Evolutionary conservation across 2,797 vertebrate genomes (phyloP), one percentile per base, ranked within the genome.

Genomic region (Eidolon dupreanum): DNA sequence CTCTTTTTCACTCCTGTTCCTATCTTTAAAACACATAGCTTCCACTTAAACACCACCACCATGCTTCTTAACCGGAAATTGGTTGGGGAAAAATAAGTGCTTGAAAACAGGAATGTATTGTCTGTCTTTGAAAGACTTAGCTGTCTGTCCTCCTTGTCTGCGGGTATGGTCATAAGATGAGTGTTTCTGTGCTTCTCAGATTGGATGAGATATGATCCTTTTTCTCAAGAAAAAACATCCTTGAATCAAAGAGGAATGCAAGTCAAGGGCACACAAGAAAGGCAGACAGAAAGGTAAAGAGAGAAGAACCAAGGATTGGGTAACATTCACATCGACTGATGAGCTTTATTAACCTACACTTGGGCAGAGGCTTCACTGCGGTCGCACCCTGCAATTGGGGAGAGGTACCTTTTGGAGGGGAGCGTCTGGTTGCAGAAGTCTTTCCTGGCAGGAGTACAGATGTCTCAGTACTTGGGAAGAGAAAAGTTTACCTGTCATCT

Each of bases 31-130:
- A 33, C 66, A 81, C 36, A 59, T n/a, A 41, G 38, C 13, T 96
- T 97, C 57, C 70, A 65, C 70, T 49, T 74, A 88, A 97, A 93
- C 38, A 84, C 43, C 51, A 94, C 86, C 74, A 71, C 19, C 33
- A 84, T 5, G 0, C 7, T 24, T 43, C 97, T 95, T 84, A 82
- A 5, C 16, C 84, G 41, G 49, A 94, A 19, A 20, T 9, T 96
- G 59, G 38, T 61, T 93, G 68, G 53, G 9, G 8, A 31, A 13
- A 57, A 71, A 95, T 36, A 82, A 71, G 28, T 95, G 2, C 33
- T 95, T n/a, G 0, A 90, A 49, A 36, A 93, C 43, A 94, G 53
- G 3, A 33, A 68, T 28, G 2, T 5, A 88, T n/a, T 28, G 36
- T 66, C 28, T 93, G 75, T 94, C 83, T 81, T 36, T 46, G 55